Evolutionary conservation across 2,888 invertebrate species (phyloP), one percentile per base, ranked within the genome.

Genomic region (Lasioglossum zephyrum): DNA sequence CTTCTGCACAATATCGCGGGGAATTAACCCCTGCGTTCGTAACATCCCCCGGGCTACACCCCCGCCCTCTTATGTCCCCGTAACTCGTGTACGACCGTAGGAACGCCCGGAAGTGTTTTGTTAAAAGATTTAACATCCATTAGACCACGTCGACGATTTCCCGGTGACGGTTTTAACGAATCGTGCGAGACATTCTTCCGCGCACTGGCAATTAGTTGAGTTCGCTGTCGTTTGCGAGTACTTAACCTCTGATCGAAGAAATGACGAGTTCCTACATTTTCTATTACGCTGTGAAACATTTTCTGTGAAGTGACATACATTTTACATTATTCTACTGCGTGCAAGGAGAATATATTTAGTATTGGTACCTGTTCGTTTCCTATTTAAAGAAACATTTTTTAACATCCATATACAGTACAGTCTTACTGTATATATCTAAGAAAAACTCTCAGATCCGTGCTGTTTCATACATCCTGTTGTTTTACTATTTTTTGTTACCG

Each of bases 101-200:
- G 41, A 4, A 31, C 69, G 3, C 60, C 26, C 47, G 36, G 26
- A 53, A 76, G 82, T 82, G 84, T 86, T 86, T 86, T 79, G 81
- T 63, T 85, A 82, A 89, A 87, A 87, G 85, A 86, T 87, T 85
- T 85, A 90, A 87, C 85, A 82, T 87, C 85, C 87, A 86, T 90
- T 85, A 90, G 87, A 82, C 78, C 47, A 73, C 73, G 66, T 39
- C 80, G 26, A 76, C 49, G 75, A 79, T 53, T 39, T 11, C 49
- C 49, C 66, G 49, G 47, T 44, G 84, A 57, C 47, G 72, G 31
- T 60, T 76, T 82, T 73, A 77, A 78, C 36, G 82, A 76, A 79
- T 47, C 36, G 13, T 18, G 39, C 6, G 18, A 36, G 26, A 44
- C 36, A 31, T 36, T 36, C 66, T 66, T 66, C 16, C 8, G 4